These are phyloP conservation scores for Tortricodes alternella DNA, from an alignment of 2,888 invertebrate species.

Conservation along the genomic window DNA sequence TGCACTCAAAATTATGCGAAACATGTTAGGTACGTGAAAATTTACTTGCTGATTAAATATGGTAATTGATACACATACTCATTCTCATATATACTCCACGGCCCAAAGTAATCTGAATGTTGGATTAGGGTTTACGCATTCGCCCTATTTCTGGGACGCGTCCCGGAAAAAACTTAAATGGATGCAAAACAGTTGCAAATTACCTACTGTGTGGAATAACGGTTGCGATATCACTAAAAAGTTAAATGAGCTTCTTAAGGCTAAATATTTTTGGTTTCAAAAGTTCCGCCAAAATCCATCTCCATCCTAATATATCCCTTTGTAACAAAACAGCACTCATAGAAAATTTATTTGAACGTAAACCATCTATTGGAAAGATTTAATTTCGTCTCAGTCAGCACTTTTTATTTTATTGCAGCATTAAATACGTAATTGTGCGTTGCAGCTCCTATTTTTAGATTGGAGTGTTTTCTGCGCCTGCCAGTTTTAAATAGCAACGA, in stretches of 20 bases:
- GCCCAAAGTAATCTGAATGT: too few relatives aligned
- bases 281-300: conserved; percentile 32
- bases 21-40: neutral
- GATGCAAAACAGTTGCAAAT: too few relatives aligned
- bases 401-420: conserved; percentile 69
- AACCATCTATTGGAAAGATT: conserved; percentile 65
- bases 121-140: too few relatives aligned
- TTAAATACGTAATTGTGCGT: conserved; percentile 61
- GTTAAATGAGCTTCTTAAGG: too few relatives aligned
- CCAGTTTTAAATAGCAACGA: conserved; percentile 54
- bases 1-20: conserved; percentile 21
- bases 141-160: too few relatives aligned
- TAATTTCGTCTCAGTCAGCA: conserved; percentile 69
- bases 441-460: conserved; percentile 38
- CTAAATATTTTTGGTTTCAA: too few relatives aligned
- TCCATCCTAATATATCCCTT: conserved; percentile 39
- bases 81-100: too few relatives aligned
- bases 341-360: conserved; percentile 65
- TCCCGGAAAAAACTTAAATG: too few relatives aligned
- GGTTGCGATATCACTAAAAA: too few relatives aligned
- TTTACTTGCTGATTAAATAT: neutral
- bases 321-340: conserved; percentile 57
- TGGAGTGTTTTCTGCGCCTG: conserved; percentile 53
- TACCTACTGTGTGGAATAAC: too few relatives aligned
- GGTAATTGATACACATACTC: too few relatives aligned